phyloP scores from a whole-genome alignment of 2,797 vertebrate species.

The Scolopax rusticola region DNA sequence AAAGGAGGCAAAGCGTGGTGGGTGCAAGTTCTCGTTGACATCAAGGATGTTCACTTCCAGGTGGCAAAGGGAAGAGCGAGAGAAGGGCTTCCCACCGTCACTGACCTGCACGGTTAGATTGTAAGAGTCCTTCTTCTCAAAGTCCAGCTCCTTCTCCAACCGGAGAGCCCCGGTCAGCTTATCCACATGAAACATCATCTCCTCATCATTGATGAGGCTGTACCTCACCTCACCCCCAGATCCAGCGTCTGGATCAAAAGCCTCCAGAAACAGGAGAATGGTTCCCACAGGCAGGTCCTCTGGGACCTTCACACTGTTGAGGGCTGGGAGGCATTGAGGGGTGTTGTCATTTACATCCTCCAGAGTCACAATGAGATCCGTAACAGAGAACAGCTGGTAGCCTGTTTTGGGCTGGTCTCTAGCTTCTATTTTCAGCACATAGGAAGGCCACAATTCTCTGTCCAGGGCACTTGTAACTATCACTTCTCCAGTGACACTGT shows the following conservation, averaged over 20 bases:
- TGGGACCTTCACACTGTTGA: constrained; percentile 87
- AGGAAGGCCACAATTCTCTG: constrained; percentile 85
- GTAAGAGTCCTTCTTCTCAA: constrained; percentile 87
- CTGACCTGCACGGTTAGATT: constrained; percentile 92
- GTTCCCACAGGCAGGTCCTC: constrained; percentile 92
- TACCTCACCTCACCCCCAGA: constrained; percentile 89
- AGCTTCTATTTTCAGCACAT: constrained; percentile 89
- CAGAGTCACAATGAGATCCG: constrained; percentile 86
- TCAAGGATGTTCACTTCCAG: constrained; percentile 91
- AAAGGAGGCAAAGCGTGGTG: constrained; percentile 88
- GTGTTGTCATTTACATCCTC: constrained; percentile 94
- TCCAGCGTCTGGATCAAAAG: constrained; percentile 88
- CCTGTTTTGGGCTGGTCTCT: constrained; percentile 86
- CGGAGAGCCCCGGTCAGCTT: constrained; percentile 85
- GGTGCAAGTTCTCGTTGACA: constrained; percentile 93
- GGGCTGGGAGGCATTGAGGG: constrained; percentile 87
- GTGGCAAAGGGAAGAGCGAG: constrained; percentile 90
- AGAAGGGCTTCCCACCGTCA: constrained; percentile 88
- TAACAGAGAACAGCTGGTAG: constrained; percentile 85
- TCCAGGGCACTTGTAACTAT: constrained; percentile 85
- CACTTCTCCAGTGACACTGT: constrained; percentile 88
- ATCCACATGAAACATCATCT: constrained; percentile 87
- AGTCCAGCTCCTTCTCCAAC: constrained; percentile 93
- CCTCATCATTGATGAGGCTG: constrained; percentile 85
- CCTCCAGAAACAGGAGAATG: constrained; percentile 90